phyloP scores from a whole-genome alignment of 2,888 invertebrate genomes.

The Thalpophila matura region DNA sequence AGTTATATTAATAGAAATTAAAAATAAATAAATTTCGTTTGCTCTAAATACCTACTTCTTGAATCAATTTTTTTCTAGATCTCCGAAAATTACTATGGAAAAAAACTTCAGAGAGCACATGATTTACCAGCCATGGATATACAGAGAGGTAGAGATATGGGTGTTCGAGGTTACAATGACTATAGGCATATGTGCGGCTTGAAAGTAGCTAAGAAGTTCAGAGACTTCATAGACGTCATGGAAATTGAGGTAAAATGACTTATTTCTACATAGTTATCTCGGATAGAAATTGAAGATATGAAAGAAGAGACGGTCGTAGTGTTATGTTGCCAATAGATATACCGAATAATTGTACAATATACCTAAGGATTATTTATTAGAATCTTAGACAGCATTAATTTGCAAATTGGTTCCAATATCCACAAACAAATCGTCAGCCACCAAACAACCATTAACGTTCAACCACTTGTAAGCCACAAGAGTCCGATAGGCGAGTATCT shows the following conservation, averaged over 20 bases:
- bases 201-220: conserved; percentile 74
- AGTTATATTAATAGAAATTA: too few species aligned
- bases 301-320: too few species aligned
- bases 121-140: conserved; percentile 77
- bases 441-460: conserved; percentile 9
- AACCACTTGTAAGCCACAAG: conserved; percentile 10
- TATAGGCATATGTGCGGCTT: conserved; percentile 78
- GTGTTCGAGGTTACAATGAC: conserved; percentile 79
- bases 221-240: conserved; percentile 79
- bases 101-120: conserved; percentile 72
- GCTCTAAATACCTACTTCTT: too few species aligned
- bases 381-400: neutral
- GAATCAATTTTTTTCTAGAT: conserved; percentile 62
- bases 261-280: too few species aligned
- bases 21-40: too few species aligned
- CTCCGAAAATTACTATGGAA: conserved; percentile 77
- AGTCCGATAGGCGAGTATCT: conserved; percentile 7
- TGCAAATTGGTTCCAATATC: neutral
- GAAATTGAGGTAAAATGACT: conserved; percentile 72
- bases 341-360: too few species aligned
- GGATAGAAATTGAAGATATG: too few species aligned
- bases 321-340: too few species aligned
- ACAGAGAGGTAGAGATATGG: conserved; percentile 81
- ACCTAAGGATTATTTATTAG: too few species aligned
- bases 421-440: neutral